Evolutionary conservation across 1,140 invertebrate genomes (phyloP), one percentile per base, ranked within the genome.

Genomic region (Bursaphelenchus mucronatus): DNA sequence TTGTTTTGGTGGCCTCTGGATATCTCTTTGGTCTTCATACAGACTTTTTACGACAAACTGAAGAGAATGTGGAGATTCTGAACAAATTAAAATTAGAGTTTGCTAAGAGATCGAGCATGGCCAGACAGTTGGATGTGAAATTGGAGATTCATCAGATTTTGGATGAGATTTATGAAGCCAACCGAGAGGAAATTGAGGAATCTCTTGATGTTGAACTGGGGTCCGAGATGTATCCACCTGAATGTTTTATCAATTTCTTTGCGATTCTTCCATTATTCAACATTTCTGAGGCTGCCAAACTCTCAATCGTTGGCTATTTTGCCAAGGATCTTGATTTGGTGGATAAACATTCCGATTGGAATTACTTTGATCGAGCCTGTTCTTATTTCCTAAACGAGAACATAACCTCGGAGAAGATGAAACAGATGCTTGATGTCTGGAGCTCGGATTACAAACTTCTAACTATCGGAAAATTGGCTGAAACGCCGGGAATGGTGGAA

Each of bases 91-190:
- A 9, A 50, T 15, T 59, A 39, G 30, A 43, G 19, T 59, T 59
- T 50, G 57, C 57, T 50, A 44, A 59, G 40, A 39, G 57, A n/a
- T 44, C n/a, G 11, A 43, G 11, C 11, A 59, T 59, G 13, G 57
- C 57, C 19, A n/a, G 13, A 5, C 13, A 44, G 1, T 50, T 45
- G 30, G 11, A 39, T 11, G 10, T 15, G 11, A 30, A 44, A 13
- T 39, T 59, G 44, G 57, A 59, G 57, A 59, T 59, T 39, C 40
- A 59, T 44, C 15, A 59, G 40, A 59, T 59, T 39, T 59, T 59
- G 19, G 57, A 59, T n/a, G 57, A 44, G 10, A 39, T 59, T 11
- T n/a, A 44, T 39, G 57, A 13, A 50, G 57, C 57, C 19, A 59
- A 44, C 40, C 44, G 44, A 30, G 30, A 30, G 30, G 30, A 30